Evolutionary conservation across 2,113 vertebrate genomes (phyloP), one percentile per base, ranked within the genome.

Genomic region (Pygoscelis adeliae): DNA sequence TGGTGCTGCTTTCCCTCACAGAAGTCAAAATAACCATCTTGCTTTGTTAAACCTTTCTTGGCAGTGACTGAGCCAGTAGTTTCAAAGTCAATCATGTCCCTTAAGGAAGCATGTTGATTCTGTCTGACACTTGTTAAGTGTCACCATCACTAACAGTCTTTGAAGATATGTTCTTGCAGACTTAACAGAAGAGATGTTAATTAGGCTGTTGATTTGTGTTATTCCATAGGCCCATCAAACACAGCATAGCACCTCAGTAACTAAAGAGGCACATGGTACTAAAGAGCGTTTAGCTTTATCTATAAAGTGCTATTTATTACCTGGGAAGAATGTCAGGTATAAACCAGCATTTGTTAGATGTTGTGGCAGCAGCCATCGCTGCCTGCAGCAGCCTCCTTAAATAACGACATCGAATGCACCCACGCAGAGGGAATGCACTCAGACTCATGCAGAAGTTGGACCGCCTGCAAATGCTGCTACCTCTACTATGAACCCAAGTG

Each of bases 121-220:
- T 87, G 69, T 21, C 47, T 93, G 81, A 19, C 81, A 20, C 71
- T 32, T 47, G 30, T 29, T 29, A 52, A 79, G 50, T 80, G 94
- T 56, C 71, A 52, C 47, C 65, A 72, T 27, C 44, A 5, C 55
- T 56, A 71, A 4, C 69, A 90, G 61, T 11, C 74, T 40, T n/a
- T 11, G 70, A 62, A 27, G 84, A 55, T 56, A 8, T 14, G 22
- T 10, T 87, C 42, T 83, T 27, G 62, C 14, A 49, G 86, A 5
- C 42, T 27, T 30, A 36, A n/a, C 93, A 85, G 74, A 9, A 82
- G 65, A 78, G 32, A 46, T 50, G 52, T 58, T 91, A 95, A 95
- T 93, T 71, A 87, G 61, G 22, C 78, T 85, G 65, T 83, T 65
- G 70, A 65, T 88, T 53, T 40, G 44, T 72, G 58, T 82, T 83